These are phyloP conservation scores for Megalurothrips usitatus DNA, from an alignment of 2,888 invertebrate genomes.

Conservation along the genomic window DNA sequence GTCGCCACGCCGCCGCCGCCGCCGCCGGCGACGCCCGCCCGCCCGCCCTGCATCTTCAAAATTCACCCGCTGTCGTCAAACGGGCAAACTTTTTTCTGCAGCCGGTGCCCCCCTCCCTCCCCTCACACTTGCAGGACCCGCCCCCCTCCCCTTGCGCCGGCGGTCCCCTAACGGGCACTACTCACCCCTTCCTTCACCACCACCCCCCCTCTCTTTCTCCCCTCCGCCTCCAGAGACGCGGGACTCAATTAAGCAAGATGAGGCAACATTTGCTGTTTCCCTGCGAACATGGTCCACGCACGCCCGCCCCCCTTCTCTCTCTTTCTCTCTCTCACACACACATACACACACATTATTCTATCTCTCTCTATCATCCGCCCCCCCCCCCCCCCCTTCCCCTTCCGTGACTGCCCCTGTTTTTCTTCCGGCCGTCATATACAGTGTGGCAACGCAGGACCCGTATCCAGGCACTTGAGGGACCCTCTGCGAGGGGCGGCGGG, in stretches of 20 bases:
- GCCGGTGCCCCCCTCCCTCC: too few relatives aligned
- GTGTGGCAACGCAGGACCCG: neutral
- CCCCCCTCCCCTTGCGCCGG: neutral
- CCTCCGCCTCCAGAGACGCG: neutral
- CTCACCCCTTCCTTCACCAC: neutral
- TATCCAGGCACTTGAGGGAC: neutral
- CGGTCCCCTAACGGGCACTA: neutral
- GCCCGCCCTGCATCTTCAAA: too few relatives aligned
- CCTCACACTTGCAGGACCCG: too few relatives aligned
- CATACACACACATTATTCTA: too few relatives aligned
- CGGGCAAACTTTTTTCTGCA: too few relatives aligned
- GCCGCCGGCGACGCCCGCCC: too few relatives aligned
- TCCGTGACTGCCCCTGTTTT: neutral
- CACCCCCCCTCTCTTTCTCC: neutral
- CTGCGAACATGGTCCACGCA: neutral
- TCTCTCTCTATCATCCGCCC: neutral
- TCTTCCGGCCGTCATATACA: slow-evolving; percentile 2
- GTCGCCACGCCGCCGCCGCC: too few relatives aligned
- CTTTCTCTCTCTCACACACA: too few relatives aligned
- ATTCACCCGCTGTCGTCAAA: too few relatives aligned
- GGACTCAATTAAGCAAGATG: slow-evolving; percentile 1
- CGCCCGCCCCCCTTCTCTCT: neutral
- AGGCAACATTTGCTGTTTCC: slow-evolving; percentile 11
- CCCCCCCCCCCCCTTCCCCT: neutral
- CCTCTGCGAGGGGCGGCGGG: neutral